These are phyloP conservation scores for Trididemnum nubilum DNA, from an alignment of 23 tunicate genomes.

Conservation along the genomic window DNA sequence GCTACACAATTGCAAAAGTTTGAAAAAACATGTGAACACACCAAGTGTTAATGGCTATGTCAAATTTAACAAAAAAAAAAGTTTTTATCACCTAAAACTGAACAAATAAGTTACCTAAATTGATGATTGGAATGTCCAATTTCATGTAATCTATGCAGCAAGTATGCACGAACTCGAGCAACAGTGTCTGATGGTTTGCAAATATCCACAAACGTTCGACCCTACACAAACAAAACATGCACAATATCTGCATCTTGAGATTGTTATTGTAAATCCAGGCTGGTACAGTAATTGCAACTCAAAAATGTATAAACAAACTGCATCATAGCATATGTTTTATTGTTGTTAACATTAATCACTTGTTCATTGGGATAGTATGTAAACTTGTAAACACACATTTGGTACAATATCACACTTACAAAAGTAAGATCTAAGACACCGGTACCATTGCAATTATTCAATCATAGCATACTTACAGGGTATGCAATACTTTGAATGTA, in stretches of 20 bases:
- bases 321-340: no score
- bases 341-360: no score
- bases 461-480: slow-evolving; percentile 45
- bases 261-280: neutral
- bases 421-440: no score
- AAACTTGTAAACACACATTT: no score
- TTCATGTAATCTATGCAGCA: slow-evolving; percentile 83
- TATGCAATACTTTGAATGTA: slow-evolving; percentile 82
- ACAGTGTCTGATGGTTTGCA: slow-evolving; percentile 83
- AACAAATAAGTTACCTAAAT: slow-evolving; percentile 52
- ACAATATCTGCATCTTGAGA: neutral
- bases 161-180: slow-evolving; percentile 78
- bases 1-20: no score
- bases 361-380: no score
- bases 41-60: no score
- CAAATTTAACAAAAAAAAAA: no score
- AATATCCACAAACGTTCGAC: slow-evolving; percentile 79
- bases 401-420: no score
- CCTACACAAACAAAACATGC: slow-evolving; percentile 31
- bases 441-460: no score
- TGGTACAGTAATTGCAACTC: neutral
- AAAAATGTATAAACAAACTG: neutral
- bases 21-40: no score
- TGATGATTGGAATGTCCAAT: slow-evolving; percentile 93
- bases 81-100: no score